Conservation (phyloP, 2,888 invertebrate genomes). For the Capitulum mitella region DNA sequence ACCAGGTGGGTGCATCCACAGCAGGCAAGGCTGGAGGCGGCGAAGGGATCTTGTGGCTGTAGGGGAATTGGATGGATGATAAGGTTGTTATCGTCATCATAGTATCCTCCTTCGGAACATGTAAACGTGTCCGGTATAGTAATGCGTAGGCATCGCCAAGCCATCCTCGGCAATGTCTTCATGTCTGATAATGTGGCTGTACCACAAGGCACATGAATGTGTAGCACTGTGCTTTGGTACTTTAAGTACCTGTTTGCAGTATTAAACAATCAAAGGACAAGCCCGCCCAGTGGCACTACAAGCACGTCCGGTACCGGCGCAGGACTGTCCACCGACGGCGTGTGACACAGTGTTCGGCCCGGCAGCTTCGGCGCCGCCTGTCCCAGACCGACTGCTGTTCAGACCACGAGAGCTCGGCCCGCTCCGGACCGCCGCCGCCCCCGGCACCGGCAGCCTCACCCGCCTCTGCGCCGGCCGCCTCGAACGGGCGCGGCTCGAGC, state of each 20-base stretch:
- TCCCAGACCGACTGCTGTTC: slow-evolving; percentile 62
- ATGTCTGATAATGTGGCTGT: no score
- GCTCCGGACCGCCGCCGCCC: slow-evolving; percentile 19
- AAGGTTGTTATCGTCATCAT: not conserved
- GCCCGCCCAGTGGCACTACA: not conserved
- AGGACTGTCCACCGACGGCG: no score
- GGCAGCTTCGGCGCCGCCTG: slow-evolving; percentile 59
- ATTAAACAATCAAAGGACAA: no score
- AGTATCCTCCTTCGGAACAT: no score
- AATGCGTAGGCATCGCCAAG: no score
- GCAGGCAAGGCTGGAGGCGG: not conserved
- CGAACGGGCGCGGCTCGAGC: slow-evolving; percentile 65
- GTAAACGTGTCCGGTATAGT: no score
- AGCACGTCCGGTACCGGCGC: not conserved
- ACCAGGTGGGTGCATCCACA: not conserved
- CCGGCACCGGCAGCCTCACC: slow-evolving; percentile 31
- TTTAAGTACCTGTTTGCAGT: no score
- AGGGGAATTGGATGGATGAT: not conserved
- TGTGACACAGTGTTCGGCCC: no score
- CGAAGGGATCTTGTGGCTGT: not conserved
- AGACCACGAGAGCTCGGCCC: slow-evolving; percentile 46
- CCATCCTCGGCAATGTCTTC: no score
- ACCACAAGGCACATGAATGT: no score
- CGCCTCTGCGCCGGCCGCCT: slow-evolving; percentile 36
- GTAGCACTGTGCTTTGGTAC: no score